These are phyloP conservation scores for Apaloderma vittatum DNA, from an alignment of 2,113 vertebrate genomes.

Conservation along the genomic window DNA sequence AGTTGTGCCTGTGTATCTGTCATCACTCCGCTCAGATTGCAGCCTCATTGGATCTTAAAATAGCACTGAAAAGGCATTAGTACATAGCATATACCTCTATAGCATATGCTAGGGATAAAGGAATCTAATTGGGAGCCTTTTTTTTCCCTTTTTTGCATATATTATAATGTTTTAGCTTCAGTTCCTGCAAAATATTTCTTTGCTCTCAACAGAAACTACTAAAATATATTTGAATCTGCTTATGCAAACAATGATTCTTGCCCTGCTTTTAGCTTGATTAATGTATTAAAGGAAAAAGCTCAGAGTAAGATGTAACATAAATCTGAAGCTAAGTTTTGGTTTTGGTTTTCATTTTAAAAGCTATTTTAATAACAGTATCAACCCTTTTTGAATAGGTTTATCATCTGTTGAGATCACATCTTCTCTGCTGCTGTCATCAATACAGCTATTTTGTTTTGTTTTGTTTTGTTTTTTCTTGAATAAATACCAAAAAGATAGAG, in stretches of 20 bases:
- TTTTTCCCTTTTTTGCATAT: not conserved
- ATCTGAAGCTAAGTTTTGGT: not conserved
- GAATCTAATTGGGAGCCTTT: conserved; percentile 31
- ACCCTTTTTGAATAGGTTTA: not conserved
- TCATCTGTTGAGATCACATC: not conserved
- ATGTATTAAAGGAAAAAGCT: not conserved
- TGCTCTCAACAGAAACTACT: not conserved
- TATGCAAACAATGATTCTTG: not conserved
- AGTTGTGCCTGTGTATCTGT: conserved; percentile 74
- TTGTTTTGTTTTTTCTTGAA: not conserved
- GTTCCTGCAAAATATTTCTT: not conserved
- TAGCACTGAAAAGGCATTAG: conserved; percentile 67
- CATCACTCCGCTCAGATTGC: conserved; percentile 68
- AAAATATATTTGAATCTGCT: not conserved
- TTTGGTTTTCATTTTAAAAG: not conserved
- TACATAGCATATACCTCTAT: conserved; percentile 53
- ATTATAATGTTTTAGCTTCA: conserved; percentile 20
- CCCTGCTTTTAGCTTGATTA: conserved; percentile 30
- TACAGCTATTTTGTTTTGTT: too few relatives aligned
- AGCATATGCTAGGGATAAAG: conserved; percentile 67
- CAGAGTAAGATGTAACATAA: not conserved
- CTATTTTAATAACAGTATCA: not conserved
- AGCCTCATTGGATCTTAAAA: conserved; percentile 68
- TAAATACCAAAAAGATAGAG: not conserved
- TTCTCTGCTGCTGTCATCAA: not conserved